Percentiles rank a stretch among this genome's conserved stretches.
phyloP scores from a whole-genome alignment of 2,113 vertebrate species.

The Sterrhoptilus dennistouni region DNA sequence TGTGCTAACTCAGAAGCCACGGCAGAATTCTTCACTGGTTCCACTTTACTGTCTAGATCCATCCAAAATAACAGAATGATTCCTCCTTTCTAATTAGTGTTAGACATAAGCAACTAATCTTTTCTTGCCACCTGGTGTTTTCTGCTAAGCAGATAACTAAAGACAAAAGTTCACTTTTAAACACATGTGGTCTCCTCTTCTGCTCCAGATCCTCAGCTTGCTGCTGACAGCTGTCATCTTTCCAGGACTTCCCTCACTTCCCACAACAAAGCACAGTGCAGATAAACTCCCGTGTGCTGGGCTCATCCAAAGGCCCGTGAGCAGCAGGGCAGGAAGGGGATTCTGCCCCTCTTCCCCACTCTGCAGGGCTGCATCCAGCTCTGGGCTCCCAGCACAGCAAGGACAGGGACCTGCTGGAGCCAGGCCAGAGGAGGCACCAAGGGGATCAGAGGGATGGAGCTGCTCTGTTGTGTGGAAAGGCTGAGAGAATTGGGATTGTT shows the following conservation, averaged over 20 bases:
- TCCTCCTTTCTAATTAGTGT: neutral
- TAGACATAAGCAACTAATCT: neutral
- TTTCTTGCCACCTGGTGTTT: neutral
- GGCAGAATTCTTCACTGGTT: neutral
- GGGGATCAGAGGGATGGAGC: neutral
- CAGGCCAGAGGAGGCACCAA: neutral
- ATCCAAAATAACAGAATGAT: neutral
- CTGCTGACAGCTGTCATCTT: neutral
- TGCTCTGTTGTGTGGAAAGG: neutral
- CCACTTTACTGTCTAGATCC: neutral
- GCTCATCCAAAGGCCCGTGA: neutral
- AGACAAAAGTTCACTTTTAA: neutral
- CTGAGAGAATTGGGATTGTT: fast-evolving
- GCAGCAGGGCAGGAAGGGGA: neutral
- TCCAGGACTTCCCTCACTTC: neutral
- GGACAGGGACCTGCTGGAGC: neutral
- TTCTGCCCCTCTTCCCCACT: neutral
- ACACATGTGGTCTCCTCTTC: neutral
- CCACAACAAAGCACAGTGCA: neutral
- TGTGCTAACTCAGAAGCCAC: neutral
- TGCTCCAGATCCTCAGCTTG: neutral
- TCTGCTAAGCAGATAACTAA: neutral
- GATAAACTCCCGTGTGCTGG: neutral
- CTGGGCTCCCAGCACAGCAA: neutral
- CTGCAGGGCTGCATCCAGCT: neutral